These are phyloP conservation scores for Hermatobates lingyangjiaoensis DNA, from an alignment of 1,140 invertebrate species.

Conservation along the genomic window DNA sequence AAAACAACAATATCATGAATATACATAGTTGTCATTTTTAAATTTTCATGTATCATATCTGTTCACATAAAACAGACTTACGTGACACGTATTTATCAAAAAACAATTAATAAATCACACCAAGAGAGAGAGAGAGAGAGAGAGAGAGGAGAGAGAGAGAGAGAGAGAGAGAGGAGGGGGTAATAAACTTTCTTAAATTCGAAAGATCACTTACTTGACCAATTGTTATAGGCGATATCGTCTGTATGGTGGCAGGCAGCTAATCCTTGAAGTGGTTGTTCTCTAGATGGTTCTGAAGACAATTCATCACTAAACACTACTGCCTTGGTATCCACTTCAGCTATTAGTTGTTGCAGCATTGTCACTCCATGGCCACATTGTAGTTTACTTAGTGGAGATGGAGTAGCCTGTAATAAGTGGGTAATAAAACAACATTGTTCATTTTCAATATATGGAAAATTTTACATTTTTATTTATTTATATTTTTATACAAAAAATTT, in stretches of 20 bases:
- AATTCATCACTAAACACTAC: constrained; percentile 83
- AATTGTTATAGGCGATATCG: constrained; percentile 77
- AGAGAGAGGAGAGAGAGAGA: too few relatives aligned
- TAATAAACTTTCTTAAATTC: neutral
- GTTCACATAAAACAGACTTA: too few relatives aligned
- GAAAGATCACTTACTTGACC: constrained; percentile 52
- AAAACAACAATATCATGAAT: too few relatives aligned
- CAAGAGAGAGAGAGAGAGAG: too few relatives aligned
- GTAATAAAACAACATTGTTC: neutral
- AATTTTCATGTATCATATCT: too few relatives aligned
- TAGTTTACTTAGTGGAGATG: constrained; percentile 33
- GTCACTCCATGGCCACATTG: constrained; percentile 46
- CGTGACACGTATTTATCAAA: too few relatives aligned
- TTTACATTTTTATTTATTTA: constrained; percentile 6
- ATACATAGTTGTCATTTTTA: too few relatives aligned
- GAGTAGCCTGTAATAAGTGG: constrained; percentile 26
- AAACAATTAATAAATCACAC: too few relatives aligned
- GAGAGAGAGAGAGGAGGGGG: neutral
- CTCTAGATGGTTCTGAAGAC: constrained; percentile 42
- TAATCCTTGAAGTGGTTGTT: constrained; percentile 63
- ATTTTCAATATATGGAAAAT: neutral
- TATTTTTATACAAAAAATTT: too few relatives aligned
- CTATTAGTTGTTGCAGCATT: constrained; percentile 81
- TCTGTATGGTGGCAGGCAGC: constrained; percentile 62
- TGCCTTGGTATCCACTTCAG: constrained; percentile 83